phyloP scores from a whole-genome alignment of 2,888 invertebrate species.

The Urechis unicinctus region DNA sequence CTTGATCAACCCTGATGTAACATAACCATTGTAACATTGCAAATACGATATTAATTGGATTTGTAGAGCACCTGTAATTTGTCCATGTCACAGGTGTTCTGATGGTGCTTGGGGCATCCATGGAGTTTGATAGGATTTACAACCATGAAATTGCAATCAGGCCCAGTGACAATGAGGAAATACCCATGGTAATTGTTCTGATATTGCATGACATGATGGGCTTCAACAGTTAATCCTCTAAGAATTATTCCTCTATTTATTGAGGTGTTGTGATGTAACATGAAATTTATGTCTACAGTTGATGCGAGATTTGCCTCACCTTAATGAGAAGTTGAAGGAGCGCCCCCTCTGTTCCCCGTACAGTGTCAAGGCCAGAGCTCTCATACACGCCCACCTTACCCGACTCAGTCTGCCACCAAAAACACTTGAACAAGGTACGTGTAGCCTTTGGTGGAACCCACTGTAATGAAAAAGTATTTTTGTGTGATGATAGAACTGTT shows the following conservation, averaged over 20 bases:
- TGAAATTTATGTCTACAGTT: conserved; percentile 54
- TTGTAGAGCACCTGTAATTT: background rate
- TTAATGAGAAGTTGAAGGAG: conserved; percentile 95
- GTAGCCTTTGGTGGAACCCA: background rate
- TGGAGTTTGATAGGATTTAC: conserved; percentile 89
- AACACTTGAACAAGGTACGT: conserved; percentile 44
- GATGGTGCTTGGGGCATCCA: conserved; percentile 93
- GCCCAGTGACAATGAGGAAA: conserved; percentile 60
- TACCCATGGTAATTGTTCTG: conserved; percentile 48
- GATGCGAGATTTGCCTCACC: conserved; percentile 80
- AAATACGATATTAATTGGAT: background rate
- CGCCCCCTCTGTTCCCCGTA: conserved; percentile 80
- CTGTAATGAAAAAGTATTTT: background rate
- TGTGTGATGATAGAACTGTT: background rate
- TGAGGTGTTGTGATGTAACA: no score
- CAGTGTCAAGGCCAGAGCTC: conserved; percentile 77
- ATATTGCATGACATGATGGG: no score
- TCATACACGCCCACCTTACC: conserved; percentile 92
- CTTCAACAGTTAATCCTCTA: background rate
- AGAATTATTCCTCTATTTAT: no score
- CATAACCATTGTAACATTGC: no score
- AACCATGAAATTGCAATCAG: conserved; percentile 92
- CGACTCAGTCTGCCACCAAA: conserved; percentile 58
- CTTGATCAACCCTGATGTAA: no score
- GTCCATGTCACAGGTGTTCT: conserved; percentile 59